Conservation (phyloP, 1,140 invertebrate genomes). For the Aphaenogaster ashmeadi region DNA sequence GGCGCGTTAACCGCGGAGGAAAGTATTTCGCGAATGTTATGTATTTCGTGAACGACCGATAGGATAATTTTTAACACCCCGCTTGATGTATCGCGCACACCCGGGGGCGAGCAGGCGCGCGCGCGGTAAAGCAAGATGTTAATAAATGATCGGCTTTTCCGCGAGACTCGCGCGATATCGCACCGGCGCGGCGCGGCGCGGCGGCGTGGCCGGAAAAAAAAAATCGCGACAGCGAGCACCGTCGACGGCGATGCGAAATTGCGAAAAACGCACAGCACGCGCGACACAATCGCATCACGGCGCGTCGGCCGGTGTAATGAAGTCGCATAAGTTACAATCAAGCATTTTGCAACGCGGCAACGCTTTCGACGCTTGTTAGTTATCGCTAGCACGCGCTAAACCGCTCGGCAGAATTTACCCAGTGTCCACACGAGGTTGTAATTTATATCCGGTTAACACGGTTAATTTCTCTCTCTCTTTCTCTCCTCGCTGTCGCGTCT, state of each 20-base stretch:
- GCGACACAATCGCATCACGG: constrained; percentile 47
- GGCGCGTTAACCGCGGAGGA: constrained; percentile 22
- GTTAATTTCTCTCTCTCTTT: constrained; percentile 5
- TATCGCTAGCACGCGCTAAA: constrained; percentile 44
- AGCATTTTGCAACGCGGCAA: constrained; percentile 37
- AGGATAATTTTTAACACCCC: constrained; percentile 29
- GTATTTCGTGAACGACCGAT: constrained; percentile 21
- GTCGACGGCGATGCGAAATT: constrained; percentile 1
- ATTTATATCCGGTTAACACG: constrained; percentile 50
- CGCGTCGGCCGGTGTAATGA: constrained; percentile 44
- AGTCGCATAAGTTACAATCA: constrained; percentile 60
- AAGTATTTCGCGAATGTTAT: constrained; percentile 2
- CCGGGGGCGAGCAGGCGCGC: neutral
- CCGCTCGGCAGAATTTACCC: constrained; percentile 30
- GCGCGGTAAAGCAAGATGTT: constrained; percentile 47
- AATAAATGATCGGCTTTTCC: constrained; percentile 58
- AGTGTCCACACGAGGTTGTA: constrained; percentile 13
- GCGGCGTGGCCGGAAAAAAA: neutral
- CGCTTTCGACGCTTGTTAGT: constrained; percentile 50
- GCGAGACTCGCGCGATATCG: constrained; percentile 23
- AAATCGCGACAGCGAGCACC: neutral
- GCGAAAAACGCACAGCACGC: constrained; percentile 49
- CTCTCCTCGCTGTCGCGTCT: neutral
- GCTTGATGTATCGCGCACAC: constrained; percentile 13
- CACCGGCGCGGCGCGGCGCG: neutral